Conservation (phyloP, 2,113 vertebrate species). For the Ceyx margarethae region DNA sequence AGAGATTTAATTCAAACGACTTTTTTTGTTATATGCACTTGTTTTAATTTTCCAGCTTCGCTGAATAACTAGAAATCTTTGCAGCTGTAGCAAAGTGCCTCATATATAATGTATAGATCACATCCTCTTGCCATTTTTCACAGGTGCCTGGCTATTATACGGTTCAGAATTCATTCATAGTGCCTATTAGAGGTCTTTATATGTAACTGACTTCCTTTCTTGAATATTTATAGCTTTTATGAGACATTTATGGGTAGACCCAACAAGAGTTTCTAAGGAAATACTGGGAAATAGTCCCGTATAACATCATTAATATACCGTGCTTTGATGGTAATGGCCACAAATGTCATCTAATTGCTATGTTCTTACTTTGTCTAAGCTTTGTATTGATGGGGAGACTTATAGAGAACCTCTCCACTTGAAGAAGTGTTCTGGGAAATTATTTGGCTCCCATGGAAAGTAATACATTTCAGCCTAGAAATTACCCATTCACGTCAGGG, state of each 20-base stretch:
- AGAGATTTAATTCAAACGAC: neutral
- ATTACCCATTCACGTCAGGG: neutral
- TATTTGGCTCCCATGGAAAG: neutral
- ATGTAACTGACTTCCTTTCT: constrained; percentile 67
- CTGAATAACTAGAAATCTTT: constrained; percentile 50
- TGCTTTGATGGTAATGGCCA: constrained; percentile 58
- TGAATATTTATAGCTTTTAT: constrained; percentile 73
- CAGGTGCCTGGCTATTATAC: constrained; percentile 63
- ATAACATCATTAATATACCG: constrained; percentile 61
- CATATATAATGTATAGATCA: constrained; percentile 68
- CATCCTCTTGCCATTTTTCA: constrained; percentile 68
- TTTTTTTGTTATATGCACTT: constrained; percentile 23
- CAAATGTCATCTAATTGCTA: constrained; percentile 58
- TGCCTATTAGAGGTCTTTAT: constrained; percentile 69
- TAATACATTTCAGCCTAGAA: neutral
- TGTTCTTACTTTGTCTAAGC: neutral
- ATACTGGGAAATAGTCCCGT: constrained; percentile 66
- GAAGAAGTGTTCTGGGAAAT: constrained; percentile 39
- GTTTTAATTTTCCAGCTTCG: constrained; percentile 27
- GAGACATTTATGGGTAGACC: constrained; percentile 66
- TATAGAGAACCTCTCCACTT: neutral
- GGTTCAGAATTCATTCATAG: constrained; percentile 60
- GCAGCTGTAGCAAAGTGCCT: constrained; percentile 55
- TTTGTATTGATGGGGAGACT: constrained; percentile 18
- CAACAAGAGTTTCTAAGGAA: constrained; percentile 67